Evolutionary conservation across 2,113 vertebrate genomes (phyloP).

Genomic region (Ranitomeya imitator): DNA sequence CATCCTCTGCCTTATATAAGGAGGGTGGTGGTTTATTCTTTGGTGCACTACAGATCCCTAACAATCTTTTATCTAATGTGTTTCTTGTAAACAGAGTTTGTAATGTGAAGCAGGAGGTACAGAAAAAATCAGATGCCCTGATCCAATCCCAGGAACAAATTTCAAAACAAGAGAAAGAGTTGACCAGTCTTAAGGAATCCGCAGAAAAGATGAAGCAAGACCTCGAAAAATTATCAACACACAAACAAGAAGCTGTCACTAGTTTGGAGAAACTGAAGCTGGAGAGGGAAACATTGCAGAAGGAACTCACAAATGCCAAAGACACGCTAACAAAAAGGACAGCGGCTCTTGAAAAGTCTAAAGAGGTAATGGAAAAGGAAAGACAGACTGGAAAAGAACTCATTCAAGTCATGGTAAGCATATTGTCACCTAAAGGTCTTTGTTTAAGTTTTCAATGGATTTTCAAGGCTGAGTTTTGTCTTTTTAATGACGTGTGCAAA

Average conservation of each 20-base stretch:
- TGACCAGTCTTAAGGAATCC: conserved; percentile 72
- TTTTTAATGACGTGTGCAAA: too few relatives aligned
- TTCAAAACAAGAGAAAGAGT: conserved; percentile 76
- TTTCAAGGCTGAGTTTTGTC: too few relatives aligned
- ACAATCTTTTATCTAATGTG: not conserved
- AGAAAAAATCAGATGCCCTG: conserved; percentile 80
- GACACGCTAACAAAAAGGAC: conserved; percentile 77
- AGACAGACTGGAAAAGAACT: conserved; percentile 78
- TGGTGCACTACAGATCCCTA: not conserved
- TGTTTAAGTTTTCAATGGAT: not conserved
- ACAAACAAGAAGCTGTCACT: conserved; percentile 60
- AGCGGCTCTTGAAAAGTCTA: conserved; percentile 80
- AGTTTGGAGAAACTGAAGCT: conserved; percentile 76
- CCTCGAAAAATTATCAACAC: conserved; percentile 69
- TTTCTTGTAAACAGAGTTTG: conserved; percentile 69
- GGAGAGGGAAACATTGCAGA: conserved; percentile 78
- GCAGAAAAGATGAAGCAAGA: conserved; percentile 81
- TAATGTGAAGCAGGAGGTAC: conserved; percentile 78
- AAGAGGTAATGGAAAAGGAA: conserved; percentile 83
- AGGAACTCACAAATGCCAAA: conserved; percentile 79
- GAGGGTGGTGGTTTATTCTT: not conserved
- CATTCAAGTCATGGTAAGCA: conserved; percentile 83
- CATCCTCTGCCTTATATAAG: not conserved
- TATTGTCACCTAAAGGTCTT: not conserved
- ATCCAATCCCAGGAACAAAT: conserved; percentile 76